Conservation (phyloP, 2,888 invertebrate genomes). For the Dromius quadrimaculatus region DNA sequence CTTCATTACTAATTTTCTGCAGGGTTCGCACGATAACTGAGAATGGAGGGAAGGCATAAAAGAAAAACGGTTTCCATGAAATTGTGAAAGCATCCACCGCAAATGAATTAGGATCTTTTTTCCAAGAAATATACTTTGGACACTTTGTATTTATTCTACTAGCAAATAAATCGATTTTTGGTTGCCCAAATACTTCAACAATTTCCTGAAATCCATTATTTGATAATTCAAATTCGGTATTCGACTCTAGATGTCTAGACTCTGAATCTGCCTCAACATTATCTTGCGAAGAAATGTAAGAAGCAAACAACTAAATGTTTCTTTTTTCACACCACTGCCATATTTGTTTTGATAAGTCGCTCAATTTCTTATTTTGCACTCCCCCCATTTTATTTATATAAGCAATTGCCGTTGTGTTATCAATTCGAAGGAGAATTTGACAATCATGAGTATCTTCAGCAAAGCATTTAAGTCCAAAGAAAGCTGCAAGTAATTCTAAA, state of each 20-base stretch:
- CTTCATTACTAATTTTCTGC: not conserved
- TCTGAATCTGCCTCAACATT: constrained; percentile 36
- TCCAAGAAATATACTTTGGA: not conserved
- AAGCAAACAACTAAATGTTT: constrained; percentile 29
- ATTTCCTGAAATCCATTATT: not conserved
- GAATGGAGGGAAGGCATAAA: too few relatives aligned
- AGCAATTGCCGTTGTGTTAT: constrained; percentile 28
- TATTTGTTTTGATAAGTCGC: constrained; percentile 53
- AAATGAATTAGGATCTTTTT: not conserved
- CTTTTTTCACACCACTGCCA: constrained; percentile 46
- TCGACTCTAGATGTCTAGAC: not conserved
- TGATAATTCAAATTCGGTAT: not conserved
- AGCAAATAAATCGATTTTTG: not conserved
- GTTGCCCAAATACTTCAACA: not conserved
- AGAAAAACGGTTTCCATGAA: too few relatives aligned
- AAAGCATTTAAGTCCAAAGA: not conserved
- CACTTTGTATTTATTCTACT: not conserved
- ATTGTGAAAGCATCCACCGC: not conserved
- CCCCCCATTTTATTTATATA: constrained; percentile 29
- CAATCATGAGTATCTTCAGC: constrained; percentile 4
- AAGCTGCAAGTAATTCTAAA: not conserved
- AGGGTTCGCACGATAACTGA: not conserved
- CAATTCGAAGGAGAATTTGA: constrained; percentile 39
- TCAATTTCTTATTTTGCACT: constrained; percentile 47
- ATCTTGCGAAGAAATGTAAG: constrained; percentile 35